These are phyloP conservation scores for Dreissena rostriformis DNA, from an alignment of 1,140 invertebrate species.

Conservation along the genomic window DNA sequence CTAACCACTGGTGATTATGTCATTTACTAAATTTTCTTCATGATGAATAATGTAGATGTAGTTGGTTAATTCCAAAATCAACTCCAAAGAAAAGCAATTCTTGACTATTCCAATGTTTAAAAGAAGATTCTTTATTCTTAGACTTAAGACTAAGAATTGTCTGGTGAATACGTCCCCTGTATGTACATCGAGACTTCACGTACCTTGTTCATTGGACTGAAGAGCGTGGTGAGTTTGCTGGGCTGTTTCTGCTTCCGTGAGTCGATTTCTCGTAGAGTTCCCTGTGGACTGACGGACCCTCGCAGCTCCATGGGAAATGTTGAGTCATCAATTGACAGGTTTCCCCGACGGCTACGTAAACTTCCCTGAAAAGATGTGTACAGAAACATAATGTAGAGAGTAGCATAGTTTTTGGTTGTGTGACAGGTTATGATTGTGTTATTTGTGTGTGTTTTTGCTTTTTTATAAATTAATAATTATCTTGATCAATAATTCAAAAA, in stretches of 20 bases:
- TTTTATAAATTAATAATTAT: too few species aligned
- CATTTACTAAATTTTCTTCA: too few species aligned
- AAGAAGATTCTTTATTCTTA: too few species aligned
- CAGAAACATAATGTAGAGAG: not conserved
- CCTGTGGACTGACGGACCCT: constrained; percentile 68
- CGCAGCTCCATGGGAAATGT: constrained; percentile 59
- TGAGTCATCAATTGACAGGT: constrained; percentile 73
- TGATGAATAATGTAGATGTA: too few species aligned
- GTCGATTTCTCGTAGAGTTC: constrained; percentile 68
- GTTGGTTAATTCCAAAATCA: too few species aligned
- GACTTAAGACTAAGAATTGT: too few species aligned
- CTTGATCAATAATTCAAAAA: too few species aligned
- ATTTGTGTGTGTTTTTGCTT: too few species aligned
- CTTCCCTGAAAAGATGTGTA: constrained; percentile 61
- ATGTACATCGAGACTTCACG: not conserved
- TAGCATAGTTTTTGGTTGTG: not conserved
- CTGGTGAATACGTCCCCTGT: too few species aligned
- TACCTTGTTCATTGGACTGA: constrained; percentile 72
- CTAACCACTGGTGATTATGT: too few species aligned
- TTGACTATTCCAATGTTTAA: too few species aligned
- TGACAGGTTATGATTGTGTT: not conserved
- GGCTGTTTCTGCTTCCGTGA: constrained; percentile 65
- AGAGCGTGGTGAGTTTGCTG: constrained; percentile 71
- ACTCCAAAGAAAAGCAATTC: too few species aligned
- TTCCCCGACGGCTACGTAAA: constrained; percentile 66